phyloP scores from a whole-genome alignment of 2,888 invertebrate species.

The Drosophila helvetica region DNA sequence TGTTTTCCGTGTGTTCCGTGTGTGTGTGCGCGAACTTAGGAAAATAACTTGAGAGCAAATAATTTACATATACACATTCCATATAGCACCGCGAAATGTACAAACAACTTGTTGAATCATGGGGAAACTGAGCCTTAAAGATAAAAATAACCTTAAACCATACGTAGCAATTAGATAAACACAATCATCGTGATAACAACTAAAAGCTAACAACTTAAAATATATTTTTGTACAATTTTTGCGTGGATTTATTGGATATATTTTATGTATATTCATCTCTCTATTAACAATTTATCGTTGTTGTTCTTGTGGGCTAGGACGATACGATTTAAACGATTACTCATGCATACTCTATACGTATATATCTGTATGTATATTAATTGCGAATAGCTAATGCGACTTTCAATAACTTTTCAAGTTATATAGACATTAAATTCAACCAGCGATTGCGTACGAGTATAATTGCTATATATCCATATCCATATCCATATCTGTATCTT shows the following conservation, averaged over 20 bases:
- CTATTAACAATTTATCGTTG: constrained; percentile 71
- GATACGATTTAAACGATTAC: constrained; percentile 45
- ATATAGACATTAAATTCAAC: constrained; percentile 66
- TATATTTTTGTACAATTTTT: constrained; percentile 73
- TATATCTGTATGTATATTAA: constrained; percentile 43
- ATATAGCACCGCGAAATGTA: constrained; percentile 79
- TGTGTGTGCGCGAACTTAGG: constrained; percentile 35
- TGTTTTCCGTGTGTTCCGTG: not conserved
- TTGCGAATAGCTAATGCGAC: constrained; percentile 42
- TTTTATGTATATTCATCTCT: constrained; percentile 35
- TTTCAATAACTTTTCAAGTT: constrained; percentile 72
- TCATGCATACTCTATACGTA: constrained; percentile 30
- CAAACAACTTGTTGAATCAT: constrained; percentile 59
- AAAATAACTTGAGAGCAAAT: constrained; percentile 28
- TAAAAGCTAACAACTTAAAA: constrained; percentile 65
- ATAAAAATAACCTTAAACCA: constrained; percentile 59
- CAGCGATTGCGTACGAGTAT: constrained; percentile 48
- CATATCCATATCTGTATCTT: constrained; percentile 3
- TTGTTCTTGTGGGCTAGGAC: constrained; percentile 47
- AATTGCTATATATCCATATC: constrained; percentile 46
- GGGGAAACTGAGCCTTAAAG: constrained; percentile 58
- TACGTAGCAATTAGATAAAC: constrained; percentile 49
- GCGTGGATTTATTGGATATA: constrained; percentile 32
- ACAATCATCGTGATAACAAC: constrained; percentile 61
- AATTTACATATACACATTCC: constrained; percentile 53